Evolutionary conservation across 2,113 vertebrate genomes (phyloP).

Genomic region (Chamaetylas fuelleborni): DNA sequence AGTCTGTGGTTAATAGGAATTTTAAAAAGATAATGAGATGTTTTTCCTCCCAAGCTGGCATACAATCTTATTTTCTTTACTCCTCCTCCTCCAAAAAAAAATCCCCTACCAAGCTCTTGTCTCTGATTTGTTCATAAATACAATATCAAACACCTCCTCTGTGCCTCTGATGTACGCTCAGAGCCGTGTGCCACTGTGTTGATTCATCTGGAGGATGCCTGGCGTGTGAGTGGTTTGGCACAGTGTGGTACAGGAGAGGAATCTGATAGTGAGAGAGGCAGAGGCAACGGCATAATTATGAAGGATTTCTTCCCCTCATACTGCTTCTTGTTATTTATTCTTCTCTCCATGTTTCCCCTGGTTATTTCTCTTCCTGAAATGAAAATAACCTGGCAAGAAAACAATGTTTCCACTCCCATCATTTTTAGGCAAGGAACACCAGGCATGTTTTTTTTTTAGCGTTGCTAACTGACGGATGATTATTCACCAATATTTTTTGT

Average conservation of each 20-base stretch:
- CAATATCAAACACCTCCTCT: not conserved
- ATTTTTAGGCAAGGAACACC: not conserved
- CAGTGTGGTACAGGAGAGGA: not conserved
- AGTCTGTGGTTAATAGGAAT: not conserved
- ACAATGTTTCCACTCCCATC: slow-evolving; percentile 43
- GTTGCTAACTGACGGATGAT: not conserved
- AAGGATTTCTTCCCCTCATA: not conserved
- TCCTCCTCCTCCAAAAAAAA: not conserved
- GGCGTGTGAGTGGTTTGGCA: not conserved
- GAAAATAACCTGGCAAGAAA: slow-evolving; percentile 65
- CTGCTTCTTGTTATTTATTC: slow-evolving; percentile 45
- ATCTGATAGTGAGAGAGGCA: not conserved
- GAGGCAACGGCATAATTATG: not conserved
- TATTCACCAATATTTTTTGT: slow-evolving; percentile 51
- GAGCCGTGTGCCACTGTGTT: not conserved
- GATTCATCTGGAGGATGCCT: not conserved
- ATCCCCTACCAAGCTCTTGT: not conserved
- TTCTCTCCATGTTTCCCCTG: slow-evolving; percentile 21
- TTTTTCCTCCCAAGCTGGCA: not conserved
- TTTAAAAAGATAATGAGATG: not conserved
- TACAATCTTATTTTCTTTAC: not conserved
- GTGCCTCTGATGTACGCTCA: not conserved
- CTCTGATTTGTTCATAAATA: slow-evolving; percentile 28
- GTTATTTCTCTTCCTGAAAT: slow-evolving; percentile 59
- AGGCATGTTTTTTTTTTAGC: not conserved